Percentiles rank a stretch among this genome's conserved stretches.
Conservation (phyloP, 2,113 vertebrate species). For the Pampusana beccarii region DNA sequence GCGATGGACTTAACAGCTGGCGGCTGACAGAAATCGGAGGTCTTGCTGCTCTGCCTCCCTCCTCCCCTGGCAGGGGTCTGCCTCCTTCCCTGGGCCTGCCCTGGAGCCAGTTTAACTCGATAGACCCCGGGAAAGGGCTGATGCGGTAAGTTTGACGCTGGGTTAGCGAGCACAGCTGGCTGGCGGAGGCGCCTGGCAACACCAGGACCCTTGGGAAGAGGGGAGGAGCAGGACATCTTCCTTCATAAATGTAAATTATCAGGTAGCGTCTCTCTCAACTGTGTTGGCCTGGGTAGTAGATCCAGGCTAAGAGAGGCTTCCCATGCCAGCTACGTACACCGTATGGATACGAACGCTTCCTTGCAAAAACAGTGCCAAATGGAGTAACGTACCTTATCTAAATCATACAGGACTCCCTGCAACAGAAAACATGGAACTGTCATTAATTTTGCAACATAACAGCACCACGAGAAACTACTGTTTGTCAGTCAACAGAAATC, state of each 20-base stretch:
- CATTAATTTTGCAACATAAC: constrained; percentile 17
- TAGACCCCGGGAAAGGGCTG: not conserved
- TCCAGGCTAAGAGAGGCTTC: not conserved
- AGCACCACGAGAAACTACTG: not conserved
- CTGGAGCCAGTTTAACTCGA: not conserved
- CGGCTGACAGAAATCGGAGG: not conserved
- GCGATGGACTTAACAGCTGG: not conserved
- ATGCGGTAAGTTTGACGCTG: not conserved
- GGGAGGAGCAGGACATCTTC: not conserved
- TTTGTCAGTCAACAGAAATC: not conserved
- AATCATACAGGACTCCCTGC: constrained; percentile 95
- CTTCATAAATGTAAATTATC: not conserved
- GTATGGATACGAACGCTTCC: rapidly evolving
- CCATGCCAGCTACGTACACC: not conserved
- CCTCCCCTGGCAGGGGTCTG: not conserved
- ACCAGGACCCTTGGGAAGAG: not conserved
- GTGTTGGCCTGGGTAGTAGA: not conserved
- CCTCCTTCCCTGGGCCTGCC: not conserved
- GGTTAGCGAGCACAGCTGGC: not conserved
- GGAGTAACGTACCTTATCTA: constrained; percentile 89
- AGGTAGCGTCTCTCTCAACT: not conserved
- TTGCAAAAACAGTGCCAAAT: not conserved
- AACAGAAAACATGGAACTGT: constrained; percentile 41
- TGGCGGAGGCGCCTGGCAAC: rapidly evolving
- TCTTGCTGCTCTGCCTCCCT: not conserved